phyloP scores from a whole-genome alignment of 2,113 vertebrate species.

The Toxostoma redivivum region DNA sequence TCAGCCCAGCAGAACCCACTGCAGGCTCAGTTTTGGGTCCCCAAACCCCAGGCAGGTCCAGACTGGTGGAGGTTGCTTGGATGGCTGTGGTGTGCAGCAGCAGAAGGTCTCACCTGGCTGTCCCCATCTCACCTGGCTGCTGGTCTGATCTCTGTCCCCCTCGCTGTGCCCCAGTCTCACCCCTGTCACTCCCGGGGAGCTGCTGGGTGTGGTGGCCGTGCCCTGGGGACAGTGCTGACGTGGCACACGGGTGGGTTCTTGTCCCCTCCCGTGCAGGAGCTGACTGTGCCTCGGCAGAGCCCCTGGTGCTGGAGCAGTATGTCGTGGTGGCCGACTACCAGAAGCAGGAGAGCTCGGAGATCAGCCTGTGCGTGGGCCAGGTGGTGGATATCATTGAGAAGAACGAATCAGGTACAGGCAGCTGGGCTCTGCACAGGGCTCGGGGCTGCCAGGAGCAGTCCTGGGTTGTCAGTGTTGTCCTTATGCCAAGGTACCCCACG shows the following conservation, averaged over 20 bases:
- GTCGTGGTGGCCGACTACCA: constrained; percentile 95
- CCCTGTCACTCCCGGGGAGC: background rate
- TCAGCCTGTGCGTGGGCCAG: constrained; percentile 93
- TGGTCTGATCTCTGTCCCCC: background rate
- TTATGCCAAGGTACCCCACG: background rate
- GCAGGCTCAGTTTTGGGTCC: rapidly evolving
- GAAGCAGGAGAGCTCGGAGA: constrained; percentile 97
- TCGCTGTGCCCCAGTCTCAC: background rate
- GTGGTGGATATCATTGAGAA: constrained; percentile 99
- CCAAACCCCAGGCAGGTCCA: background rate
- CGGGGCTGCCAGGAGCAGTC: background rate
- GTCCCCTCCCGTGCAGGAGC: constrained; percentile 70
- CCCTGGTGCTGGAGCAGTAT: constrained; percentile 93
- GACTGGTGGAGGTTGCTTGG: background rate
- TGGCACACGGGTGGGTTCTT: background rate
- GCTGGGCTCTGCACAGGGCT: background rate
- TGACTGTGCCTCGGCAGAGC: constrained; percentile 82
- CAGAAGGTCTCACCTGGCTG: background rate
- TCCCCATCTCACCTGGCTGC: constrained; percentile 11
- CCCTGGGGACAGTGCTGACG: background rate
- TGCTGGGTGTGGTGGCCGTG: background rate
- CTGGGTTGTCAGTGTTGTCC: background rate
- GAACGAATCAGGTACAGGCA: constrained; percentile 90
- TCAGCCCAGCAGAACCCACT: background rate
- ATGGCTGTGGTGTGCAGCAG: background rate